phyloP scores from a whole-genome alignment of 1,140 invertebrate genomes.

The Ostrea edulis region DNA sequence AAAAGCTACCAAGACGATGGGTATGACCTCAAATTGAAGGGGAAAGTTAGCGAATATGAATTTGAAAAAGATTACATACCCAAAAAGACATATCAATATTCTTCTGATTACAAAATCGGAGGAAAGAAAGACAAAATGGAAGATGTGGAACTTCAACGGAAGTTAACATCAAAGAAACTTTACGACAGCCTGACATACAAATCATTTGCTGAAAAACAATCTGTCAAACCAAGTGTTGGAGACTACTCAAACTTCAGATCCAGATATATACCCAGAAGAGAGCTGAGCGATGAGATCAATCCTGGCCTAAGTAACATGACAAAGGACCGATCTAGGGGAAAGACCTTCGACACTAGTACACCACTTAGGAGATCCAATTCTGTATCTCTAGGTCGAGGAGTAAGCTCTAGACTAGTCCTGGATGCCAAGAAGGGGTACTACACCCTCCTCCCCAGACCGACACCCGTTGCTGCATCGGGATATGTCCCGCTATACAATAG shows the following conservation, averaged over 20 bases:
- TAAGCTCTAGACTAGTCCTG: background rate
- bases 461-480: background rate
- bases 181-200: background rate
- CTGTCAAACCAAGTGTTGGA: background rate
- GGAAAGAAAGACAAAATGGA: background rate
- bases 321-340: background rate
- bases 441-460: constrained; percentile 1
- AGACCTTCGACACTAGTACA: background rate
- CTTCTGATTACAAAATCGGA: background rate
- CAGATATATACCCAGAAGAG: background rate
- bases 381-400: background rate
- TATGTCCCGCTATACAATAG: background rate
- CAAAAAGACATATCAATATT: background rate
- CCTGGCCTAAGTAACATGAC: background rate
- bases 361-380: background rate
- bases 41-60: background rate
- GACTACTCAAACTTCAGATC: background rate
- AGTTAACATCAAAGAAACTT: background rate
- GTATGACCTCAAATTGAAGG: background rate
- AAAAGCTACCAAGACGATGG: background rate
- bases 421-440: constrained; percentile 8
- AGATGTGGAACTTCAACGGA: background rate
- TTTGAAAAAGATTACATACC: constrained; percentile 18
- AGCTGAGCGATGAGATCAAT: background rate
- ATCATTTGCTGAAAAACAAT: background rate